phyloP scores from a whole-genome alignment of 2,888 invertebrate species.

The Agrotis exclamationis region DNA sequence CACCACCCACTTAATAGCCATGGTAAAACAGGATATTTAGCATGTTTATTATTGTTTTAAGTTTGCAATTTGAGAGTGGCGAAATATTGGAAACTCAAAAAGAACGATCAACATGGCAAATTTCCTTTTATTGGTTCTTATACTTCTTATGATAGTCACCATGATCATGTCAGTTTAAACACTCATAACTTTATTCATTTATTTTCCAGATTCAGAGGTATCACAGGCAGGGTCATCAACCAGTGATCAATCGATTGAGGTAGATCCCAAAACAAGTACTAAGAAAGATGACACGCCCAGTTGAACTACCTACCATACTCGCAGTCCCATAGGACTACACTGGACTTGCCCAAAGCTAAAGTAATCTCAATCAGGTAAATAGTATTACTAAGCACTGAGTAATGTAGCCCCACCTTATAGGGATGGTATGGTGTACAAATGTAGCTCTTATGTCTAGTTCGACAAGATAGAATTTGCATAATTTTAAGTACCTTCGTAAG shows the following conservation, averaged over 20 bases:
- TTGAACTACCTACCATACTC: constrained; percentile 81
- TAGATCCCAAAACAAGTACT: constrained; percentile 71
- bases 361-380: constrained; percentile 88
- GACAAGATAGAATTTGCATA: constrained; percentile 66
- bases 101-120: too few species aligned
- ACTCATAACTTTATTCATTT: constrained; percentile 1
- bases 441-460: constrained; percentile 69
- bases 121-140: too few species aligned
- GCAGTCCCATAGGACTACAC: constrained; percentile 74
- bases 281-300: constrained; percentile 81
- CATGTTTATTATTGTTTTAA: too few species aligned
- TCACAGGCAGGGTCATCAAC: constrained; percentile 81
- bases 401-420: constrained; percentile 77
- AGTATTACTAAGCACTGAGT: constrained; percentile 84
- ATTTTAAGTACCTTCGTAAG: constrained; percentile 56
- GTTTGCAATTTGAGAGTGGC: too few species aligned
- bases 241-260: constrained; percentile 73
- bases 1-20: not conserved
- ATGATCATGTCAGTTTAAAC: too few species aligned
- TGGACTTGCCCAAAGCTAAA: constrained; percentile 87
- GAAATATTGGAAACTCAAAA: too few species aligned
- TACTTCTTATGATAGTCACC: too few species aligned
- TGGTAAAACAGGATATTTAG: too few species aligned
- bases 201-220: constrained; percentile 78
- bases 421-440: constrained; percentile 76